Evolutionary conservation across 1,140 invertebrate species (phyloP).

Genomic region (Daktulosphaira vitifoliae): DNA sequence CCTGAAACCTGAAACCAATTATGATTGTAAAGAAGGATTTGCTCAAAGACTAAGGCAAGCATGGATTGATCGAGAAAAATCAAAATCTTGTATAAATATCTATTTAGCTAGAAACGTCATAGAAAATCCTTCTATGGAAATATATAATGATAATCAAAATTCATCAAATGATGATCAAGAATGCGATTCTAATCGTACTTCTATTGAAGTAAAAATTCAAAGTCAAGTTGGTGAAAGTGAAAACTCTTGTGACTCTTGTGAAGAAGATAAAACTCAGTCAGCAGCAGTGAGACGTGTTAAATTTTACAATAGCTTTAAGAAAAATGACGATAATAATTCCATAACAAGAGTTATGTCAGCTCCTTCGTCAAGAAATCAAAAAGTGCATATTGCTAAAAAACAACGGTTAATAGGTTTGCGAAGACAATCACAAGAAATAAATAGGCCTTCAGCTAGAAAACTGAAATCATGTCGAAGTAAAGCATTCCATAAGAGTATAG

Average conservation of each 20-base stretch:
- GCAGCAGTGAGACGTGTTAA: constrained; percentile 31
- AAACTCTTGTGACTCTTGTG: constrained; percentile 1
- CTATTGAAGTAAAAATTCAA: constrained; percentile 6
- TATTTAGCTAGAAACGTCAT: constrained; percentile 45
- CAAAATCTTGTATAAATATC: constrained; percentile 49
- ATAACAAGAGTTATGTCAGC: constrained; percentile 34
- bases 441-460: background rate
- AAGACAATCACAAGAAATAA: background rate
- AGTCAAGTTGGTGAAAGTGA: background rate
- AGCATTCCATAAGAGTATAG: constrained; percentile 34
- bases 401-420: too few species aligned
- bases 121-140: constrained; percentile 11
- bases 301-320: constrained; percentile 20
- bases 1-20: constrained; percentile 43
- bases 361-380: constrained; percentile 15
- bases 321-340: constrained; percentile 3
- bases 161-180: background rate
- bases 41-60: constrained; percentile 47
- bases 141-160: background rate
- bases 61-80: constrained; percentile 47
- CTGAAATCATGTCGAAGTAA: constrained; percentile 28
- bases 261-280: constrained; percentile 15
- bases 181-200: background rate
- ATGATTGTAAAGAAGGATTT: constrained; percentile 48
- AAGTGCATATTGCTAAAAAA: background rate